phyloP scores from a whole-genome alignment of 2,797 vertebrate species.

The Syndactyla subalaris region DNA sequence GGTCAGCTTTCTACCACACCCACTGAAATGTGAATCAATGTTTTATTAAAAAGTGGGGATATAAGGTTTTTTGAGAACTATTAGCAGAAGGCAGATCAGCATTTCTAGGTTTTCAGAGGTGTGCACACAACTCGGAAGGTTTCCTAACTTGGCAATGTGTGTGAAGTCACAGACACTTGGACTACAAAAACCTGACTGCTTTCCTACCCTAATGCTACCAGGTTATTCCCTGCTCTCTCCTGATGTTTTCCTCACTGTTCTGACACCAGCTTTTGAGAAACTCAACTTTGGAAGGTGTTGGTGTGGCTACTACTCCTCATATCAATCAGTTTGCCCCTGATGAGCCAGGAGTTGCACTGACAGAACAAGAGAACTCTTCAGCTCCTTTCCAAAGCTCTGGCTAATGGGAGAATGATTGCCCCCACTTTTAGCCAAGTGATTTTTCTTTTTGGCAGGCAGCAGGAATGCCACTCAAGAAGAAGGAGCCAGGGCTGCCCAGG shows the following conservation, averaged over 20 bases:
- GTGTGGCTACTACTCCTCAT: neutral
- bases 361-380: neutral
- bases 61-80: neutral
- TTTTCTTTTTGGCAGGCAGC: neutral
- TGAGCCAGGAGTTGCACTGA: neutral
- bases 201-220: neutral
- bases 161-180: neutral
- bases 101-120: constrained; percentile 44
- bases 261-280: neutral
- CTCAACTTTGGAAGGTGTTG: neutral
- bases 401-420: neutral
- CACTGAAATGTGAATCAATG: neutral
- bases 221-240: neutral
- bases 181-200: neutral
- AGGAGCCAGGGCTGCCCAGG: neutral
- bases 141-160: neutral
- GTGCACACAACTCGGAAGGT: neutral
- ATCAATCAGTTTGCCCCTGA: neutral
- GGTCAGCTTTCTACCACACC: neutral
- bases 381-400: neutral
- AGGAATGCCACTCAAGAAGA: neutral
- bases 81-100: neutral
- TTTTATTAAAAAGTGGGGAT: neutral
- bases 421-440: neutral
- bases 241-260: neutral